Conservation (phyloP, 2,888 invertebrate genomes). For the Tinea semifulvella region DNA sequence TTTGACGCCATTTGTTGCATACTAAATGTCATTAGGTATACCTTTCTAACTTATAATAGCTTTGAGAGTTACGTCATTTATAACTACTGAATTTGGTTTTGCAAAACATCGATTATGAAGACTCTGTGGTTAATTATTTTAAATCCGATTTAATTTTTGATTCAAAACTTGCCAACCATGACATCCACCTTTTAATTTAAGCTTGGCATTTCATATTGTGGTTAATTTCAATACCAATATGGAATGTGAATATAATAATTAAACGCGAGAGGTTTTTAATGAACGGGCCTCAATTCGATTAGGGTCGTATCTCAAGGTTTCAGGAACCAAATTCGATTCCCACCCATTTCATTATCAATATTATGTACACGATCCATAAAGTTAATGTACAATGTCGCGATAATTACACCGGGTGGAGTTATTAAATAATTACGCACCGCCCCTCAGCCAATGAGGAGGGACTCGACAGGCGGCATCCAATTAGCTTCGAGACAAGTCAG, state of each 20-base stretch:
- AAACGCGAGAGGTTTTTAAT: conserved; percentile 10
- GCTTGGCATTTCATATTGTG: conserved; percentile 1
- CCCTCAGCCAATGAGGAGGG: conserved; percentile 47
- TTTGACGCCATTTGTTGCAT: background rate
- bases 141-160: too few species aligned
- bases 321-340: conserved; percentile 7
- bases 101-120: too few species aligned
- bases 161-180: too few species aligned
- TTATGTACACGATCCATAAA: conserved; percentile 9
- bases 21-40: background rate
- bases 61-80: too few species aligned
- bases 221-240: background rate
- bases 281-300: background rate
- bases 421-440: conserved; percentile 59
- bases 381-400: conserved; percentile 10
- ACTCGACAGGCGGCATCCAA: conserved; percentile 42
- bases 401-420: conserved; percentile 40
- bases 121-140: too few species aligned
- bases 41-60: too few species aligned
- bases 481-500: conserved; percentile 40
- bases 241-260: background rate
- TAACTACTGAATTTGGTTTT: too few species aligned
- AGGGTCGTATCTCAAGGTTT: conserved; percentile 7
- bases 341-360: conserved; percentile 9
- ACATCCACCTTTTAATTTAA: too few species aligned